A percentile compares a stretch with the other conserved stretches of the same genome.
phyloP scores from a whole-genome alignment of 2,113 vertebrate genomes.

The Hystrix brachyura region DNA sequence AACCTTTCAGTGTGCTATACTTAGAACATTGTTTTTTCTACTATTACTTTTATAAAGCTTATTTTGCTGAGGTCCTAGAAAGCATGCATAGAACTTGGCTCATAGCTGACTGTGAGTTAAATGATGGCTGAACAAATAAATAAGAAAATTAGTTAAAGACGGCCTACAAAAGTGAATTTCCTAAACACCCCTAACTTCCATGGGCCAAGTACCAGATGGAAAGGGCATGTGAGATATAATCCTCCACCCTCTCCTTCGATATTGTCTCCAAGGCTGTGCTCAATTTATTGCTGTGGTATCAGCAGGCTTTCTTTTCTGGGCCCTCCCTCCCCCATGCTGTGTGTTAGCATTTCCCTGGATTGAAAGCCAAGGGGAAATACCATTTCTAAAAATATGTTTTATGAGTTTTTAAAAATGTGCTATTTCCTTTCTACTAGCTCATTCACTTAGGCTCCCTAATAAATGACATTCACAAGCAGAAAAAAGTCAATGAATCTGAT shows the following conservation, averaged over 20 bases:
- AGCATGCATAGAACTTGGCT: not conserved
- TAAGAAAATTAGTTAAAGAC: constrained; percentile 72
- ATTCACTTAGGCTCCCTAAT: constrained; percentile 58
- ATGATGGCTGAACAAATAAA: constrained; percentile 61
- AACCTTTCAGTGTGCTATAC: not conserved
- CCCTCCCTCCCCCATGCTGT: not conserved
- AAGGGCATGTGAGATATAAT: not conserved
- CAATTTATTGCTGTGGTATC: constrained; percentile 68
- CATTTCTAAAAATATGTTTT: constrained; percentile 77
- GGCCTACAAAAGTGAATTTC: constrained; percentile 45
- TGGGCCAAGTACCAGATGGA: constrained; percentile 27
- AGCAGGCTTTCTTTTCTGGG: constrained; percentile 64
- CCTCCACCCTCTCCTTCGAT: not conserved
- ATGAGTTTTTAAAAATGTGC: constrained; percentile 62
- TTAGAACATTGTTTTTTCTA: not conserved
- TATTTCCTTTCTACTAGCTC: constrained; percentile 50
- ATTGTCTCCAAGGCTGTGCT: not conserved
- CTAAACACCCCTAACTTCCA: not conserved
- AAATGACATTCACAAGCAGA: not conserved
- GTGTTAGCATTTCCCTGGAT: constrained; percentile 78
- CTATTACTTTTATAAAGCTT: not conserved
- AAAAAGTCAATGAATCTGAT: not conserved
- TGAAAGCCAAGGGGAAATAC: constrained; percentile 80
- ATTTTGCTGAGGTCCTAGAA: not conserved
- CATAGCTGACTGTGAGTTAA: constrained; percentile 12